A percentile compares a stretch with the other conserved stretches of the same genome.
Conservation (phyloP, 2,888 invertebrate species). For the Ophraella communa region DNA sequence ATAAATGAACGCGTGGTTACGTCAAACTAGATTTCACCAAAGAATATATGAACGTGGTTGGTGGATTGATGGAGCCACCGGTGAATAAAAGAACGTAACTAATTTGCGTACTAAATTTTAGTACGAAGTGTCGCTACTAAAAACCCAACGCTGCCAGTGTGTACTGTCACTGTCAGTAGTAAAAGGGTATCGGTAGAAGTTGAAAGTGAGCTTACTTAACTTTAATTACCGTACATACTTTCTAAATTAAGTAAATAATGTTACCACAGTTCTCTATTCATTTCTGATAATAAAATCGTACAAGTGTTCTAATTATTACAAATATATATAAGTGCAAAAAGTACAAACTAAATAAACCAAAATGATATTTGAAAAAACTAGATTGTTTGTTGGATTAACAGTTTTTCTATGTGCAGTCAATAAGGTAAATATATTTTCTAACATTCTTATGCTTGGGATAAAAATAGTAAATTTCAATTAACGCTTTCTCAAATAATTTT, state of each 20-base stretch:
- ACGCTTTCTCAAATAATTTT: neutral
- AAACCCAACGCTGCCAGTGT: no score
- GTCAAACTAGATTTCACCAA: no score
- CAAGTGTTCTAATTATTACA: neutral
- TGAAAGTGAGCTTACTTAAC: neutral
- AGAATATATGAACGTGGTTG: no score
- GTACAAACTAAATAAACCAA: neutral
- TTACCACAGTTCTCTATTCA: neutral
- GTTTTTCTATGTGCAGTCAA: conserved; percentile 24
- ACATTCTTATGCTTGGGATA: no score
- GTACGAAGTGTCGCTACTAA: no score
- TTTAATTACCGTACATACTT: neutral
- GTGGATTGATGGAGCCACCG: no score
- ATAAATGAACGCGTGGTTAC: no score
- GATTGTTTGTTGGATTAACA: conserved; percentile 6
- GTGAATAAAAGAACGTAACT: no score
- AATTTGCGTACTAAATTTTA: no score
- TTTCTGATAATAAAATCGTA: neutral
- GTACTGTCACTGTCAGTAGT: no score
- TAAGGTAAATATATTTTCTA: conserved; percentile 28
- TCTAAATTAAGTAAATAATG: neutral
- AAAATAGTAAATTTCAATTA: no score
- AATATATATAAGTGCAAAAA: neutral
- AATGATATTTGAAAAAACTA: conserved; percentile 1
- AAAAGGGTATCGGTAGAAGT: neutral